Evolutionary conservation across 2,888 invertebrate species (phyloP), one percentile per base, ranked within the genome.

Genomic region (Cyrtodaria siliqua): DNA sequence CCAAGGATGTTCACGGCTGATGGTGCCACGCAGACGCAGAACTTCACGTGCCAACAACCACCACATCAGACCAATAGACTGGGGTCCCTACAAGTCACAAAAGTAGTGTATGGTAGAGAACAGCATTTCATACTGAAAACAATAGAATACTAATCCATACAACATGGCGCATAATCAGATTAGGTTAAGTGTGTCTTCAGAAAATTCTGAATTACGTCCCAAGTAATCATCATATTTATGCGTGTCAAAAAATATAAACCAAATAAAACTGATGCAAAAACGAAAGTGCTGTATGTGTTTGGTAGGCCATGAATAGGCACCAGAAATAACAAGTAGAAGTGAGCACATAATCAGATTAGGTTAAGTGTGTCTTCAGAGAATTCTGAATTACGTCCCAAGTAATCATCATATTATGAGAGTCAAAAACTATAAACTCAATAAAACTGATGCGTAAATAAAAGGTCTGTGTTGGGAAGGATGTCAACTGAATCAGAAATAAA

Each of bases 61-160:
- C 99, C 99, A 99, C 97, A 99, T 97, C 87, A 99, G 95, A 94
- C 99, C 99, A 92, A 99, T 97, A 61, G 98, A 98, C 94, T 98
- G 97, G 20, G 96, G 95, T 61, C 97, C 96, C 95, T 96, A 91
- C 2, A 24, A 29, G 14, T 49, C 8, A 8, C 9, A n/a, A n/a
- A 9, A 9, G 14, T 40, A 40, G 9, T 40, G 9, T 40, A 40
- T 12, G 14, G 14, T 40, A 40, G 9, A 40, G 9, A 40, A 14
- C 40, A 40, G 9, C 9, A 40, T 40, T 40, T 14, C 9, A 40
- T 40, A n/a, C n/a, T n/a, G n/a, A n/a, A n/a, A n/a, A n/a, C n/a
- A n/a, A n/a, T n/a, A n/a, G n/a, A n/a, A n/a, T n/a, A n/a, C n/a
- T n/a, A n/a, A n/a, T n/a, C n/a, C n/a, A n/a, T n/a, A n/a, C n/a